Evolutionary conservation across 2,797 vertebrate genomes (phyloP).

Genomic region (Poecilia wingei): DNA sequence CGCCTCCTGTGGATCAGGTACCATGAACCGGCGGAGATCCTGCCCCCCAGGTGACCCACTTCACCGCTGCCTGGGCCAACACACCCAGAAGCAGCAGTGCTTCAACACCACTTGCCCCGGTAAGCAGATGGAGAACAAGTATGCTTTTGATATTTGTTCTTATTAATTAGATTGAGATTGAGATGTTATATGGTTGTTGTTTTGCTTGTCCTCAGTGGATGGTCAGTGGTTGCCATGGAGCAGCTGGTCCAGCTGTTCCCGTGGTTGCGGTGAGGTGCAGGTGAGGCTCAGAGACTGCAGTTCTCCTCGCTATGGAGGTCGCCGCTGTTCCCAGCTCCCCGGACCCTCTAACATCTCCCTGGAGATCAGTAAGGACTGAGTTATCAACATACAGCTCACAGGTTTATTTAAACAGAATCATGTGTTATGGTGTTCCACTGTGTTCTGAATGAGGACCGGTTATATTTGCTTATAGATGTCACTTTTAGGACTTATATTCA

Average conservation of each 20-base stretch:
- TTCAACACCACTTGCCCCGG: conserved; percentile 86
- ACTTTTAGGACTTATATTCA: not conserved
- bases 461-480: too few relatives aligned
- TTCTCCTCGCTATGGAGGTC: conserved; percentile 83
- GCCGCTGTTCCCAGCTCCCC: conserved; percentile 75
- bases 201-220: conserved; percentile 77
- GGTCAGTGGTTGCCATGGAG: conserved; percentile 86
- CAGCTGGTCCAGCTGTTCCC: conserved; percentile 87
- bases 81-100: conserved; percentile 82
- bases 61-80: conserved; percentile 78
- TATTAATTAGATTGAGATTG: not conserved
- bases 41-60: conserved; percentile 76
- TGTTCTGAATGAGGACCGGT: not conserved
- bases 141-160: not conserved
- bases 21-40: conserved; percentile 71
- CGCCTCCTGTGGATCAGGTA: conserved; percentile 82
- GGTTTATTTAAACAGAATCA: not conserved
- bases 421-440: not conserved
- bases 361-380: conserved; percentile 82
- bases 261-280: conserved; percentile 81
- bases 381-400: not conserved
- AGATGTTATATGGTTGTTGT: not conserved
- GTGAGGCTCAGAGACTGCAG: conserved; percentile 81
- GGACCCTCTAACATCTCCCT: conserved; percentile 52
- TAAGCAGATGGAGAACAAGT: conserved; percentile 26